Evolutionary conservation across 2,888 invertebrate genomes (phyloP).

Genomic region (Agriopis aurantiaria): DNA sequence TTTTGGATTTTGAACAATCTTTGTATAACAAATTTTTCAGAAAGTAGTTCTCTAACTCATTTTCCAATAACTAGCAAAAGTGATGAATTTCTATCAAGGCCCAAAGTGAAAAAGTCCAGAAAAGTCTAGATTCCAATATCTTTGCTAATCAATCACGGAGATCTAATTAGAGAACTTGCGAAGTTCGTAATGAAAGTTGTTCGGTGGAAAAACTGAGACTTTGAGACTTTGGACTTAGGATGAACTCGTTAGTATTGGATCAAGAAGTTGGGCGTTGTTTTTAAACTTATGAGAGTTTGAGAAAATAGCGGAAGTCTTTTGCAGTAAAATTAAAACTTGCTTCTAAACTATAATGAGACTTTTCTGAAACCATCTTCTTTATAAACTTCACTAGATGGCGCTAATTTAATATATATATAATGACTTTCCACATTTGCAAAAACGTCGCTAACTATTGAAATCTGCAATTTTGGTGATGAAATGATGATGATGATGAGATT

Average conservation of each 20-base stretch:
- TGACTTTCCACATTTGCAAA: no score
- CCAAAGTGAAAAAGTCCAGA: conserved; percentile 47
- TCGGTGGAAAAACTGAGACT: conserved; percentile 36
- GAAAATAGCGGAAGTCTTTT: conserved; percentile 15
- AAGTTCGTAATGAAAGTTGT: conserved; percentile 26
- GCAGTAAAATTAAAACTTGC: conserved; percentile 10
- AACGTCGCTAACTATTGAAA: no score
- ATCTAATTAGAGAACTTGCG: conserved; percentile 54
- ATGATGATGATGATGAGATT: no score
- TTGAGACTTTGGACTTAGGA: conserved; percentile 20
- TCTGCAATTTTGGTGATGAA: no score
- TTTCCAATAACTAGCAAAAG: neutral
- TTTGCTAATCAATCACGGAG: conserved; percentile 59
- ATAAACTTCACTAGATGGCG: no score
- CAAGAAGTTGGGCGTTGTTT: conserved; percentile 21
- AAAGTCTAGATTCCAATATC: conserved; percentile 55
- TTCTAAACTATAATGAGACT: neutral
- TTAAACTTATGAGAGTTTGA: conserved; percentile 15
- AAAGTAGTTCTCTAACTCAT: neutral
- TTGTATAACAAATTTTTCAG: neutral
- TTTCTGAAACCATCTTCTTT: neutral
- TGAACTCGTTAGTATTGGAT: conserved; percentile 23
- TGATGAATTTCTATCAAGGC: conserved; percentile 1
- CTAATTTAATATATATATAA: no score
- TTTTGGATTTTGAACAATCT: neutral